phyloP scores from a whole-genome alignment of 2,888 invertebrate species.

The Drosophila tripunctata region DNA sequence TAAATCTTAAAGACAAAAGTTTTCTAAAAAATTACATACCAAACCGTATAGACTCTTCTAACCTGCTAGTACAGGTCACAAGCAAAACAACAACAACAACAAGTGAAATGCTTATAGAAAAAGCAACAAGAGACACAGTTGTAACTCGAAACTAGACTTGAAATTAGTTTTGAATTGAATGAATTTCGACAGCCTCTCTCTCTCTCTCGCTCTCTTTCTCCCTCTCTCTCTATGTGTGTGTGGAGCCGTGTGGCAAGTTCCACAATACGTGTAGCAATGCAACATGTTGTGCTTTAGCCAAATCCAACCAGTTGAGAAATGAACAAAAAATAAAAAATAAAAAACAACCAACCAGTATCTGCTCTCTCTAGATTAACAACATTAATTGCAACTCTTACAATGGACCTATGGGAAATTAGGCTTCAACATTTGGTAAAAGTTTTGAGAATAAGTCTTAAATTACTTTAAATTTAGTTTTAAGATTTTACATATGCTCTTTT shows the following conservation, averaged over 20 bases:
- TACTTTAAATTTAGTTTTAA: too few species aligned
- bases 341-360: slow-evolving; percentile 40
- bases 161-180: slow-evolving; percentile 64
- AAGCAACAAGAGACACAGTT: slow-evolving; percentile 52
- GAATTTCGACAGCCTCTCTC: slow-evolving; percentile 66
- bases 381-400: neutral
- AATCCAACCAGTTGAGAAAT: neutral
- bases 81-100: too few species aligned
- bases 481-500: too few species aligned
- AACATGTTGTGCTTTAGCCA: neutral
- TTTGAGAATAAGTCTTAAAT: too few species aligned
- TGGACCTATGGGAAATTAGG: neutral
- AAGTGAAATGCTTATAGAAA: too few species aligned
- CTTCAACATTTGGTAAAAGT: too few species aligned
- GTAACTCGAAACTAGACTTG: slow-evolving; percentile 66
- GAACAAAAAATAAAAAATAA: too few species aligned
- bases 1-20: too few species aligned
- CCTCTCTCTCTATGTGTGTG: too few species aligned
- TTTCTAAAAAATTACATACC: too few species aligned
- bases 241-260: slow-evolving; percentile 22
- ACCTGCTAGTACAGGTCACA: neutral
- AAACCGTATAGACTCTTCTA: neutral
- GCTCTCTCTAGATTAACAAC: neutral
- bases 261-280: slow-evolving; percentile 41
- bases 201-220: too few species aligned